A percentile compares a stretch with the other conserved stretches of the same genome.
Evolutionary conservation across 2,888 invertebrate genomes (phyloP).

Genomic region (Lamellibrachia satsuma): DNA sequence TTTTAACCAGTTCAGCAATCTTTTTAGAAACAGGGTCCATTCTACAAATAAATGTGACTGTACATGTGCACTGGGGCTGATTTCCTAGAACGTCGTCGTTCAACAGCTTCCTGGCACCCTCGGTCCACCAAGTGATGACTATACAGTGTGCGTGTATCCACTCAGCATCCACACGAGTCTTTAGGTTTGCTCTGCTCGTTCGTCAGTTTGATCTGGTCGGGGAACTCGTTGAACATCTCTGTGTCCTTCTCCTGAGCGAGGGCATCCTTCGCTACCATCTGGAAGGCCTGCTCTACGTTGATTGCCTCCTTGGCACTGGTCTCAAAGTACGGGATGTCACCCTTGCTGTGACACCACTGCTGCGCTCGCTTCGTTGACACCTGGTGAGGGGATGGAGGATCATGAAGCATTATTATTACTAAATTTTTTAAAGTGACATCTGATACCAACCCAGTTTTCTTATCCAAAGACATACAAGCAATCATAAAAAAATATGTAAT

Average conservation of each 20-base stretch:
- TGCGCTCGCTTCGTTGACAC: constrained; percentile 73
- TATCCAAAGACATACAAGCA: no score
- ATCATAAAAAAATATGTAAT: no score
- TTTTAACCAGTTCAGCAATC: not conserved
- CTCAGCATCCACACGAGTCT: constrained; percentile 51
- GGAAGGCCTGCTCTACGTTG: constrained; percentile 98
- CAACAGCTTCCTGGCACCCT: not conserved
- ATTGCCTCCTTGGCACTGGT: constrained; percentile 99
- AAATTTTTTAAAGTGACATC: no score
- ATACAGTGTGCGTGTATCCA: not conserved
- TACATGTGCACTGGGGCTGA: not conserved
- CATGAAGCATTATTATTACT: not conserved
- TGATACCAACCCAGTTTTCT: no score
- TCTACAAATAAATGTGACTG: not conserved
- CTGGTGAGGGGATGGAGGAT: constrained; percentile 48
- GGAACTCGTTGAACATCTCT: constrained; percentile 96
- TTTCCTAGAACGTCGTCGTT: not conserved
- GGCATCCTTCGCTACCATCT: constrained; percentile 97
- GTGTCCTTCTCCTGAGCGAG: constrained; percentile 82
- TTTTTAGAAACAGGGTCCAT: not conserved
- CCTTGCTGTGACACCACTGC: constrained; percentile 99
- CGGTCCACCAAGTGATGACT: not conserved
- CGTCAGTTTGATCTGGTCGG: constrained; percentile 81
- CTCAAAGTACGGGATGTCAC: constrained; percentile 98
- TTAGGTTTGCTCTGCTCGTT: constrained; percentile 48